Conservation (phyloP, 2,888 invertebrate species). For the Dryocosmus kuriphilus region DNA sequence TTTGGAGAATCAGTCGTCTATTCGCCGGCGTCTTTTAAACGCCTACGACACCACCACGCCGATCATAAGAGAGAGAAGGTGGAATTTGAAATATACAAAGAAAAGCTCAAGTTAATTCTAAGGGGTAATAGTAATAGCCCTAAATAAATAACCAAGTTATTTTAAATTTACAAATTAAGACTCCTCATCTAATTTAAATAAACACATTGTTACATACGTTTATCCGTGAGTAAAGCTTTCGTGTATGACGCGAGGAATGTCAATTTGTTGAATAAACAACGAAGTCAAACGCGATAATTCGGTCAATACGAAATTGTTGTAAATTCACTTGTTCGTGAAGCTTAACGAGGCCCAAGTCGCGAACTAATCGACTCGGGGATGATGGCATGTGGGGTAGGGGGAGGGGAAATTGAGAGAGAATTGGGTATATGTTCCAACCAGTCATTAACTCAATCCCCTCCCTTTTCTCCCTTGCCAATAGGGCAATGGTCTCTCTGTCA, state of each 20-base stretch:
- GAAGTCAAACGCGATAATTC: not conserved
- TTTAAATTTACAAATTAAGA: too few species aligned
- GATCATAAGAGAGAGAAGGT: too few species aligned
- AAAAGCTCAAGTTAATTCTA: too few species aligned
- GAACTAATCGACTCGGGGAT: slow-evolving; percentile 15
- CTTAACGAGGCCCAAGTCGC: slow-evolving; percentile 20
- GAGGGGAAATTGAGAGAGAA: slow-evolving; percentile 7
- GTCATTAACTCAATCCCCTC: slow-evolving; percentile 29
- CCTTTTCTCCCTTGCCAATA: slow-evolving; percentile 42
- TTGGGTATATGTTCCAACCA: slow-evolving; percentile 18
- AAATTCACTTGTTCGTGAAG: slow-evolving; percentile 11
- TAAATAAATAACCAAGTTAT: too few species aligned
- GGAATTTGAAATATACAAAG: too few species aligned
- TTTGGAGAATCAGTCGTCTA: too few species aligned
- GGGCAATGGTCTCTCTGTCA: slow-evolving; percentile 49
- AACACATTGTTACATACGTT: not conserved
- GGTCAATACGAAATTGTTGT: slow-evolving; percentile 19
- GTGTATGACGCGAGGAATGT: not conserved
- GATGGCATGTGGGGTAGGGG: not conserved
- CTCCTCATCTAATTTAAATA: not conserved
- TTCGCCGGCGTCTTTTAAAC: too few species aligned
- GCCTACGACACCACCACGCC: too few species aligned
- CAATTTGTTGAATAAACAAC: slow-evolving; percentile 27
- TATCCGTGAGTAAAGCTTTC: not conserved
- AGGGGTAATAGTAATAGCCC: too few species aligned